Evolutionary conservation across 2,888 invertebrate species (phyloP), one percentile per base, ranked within the genome.

Genomic region (Aspidiotus destructor): DNA sequence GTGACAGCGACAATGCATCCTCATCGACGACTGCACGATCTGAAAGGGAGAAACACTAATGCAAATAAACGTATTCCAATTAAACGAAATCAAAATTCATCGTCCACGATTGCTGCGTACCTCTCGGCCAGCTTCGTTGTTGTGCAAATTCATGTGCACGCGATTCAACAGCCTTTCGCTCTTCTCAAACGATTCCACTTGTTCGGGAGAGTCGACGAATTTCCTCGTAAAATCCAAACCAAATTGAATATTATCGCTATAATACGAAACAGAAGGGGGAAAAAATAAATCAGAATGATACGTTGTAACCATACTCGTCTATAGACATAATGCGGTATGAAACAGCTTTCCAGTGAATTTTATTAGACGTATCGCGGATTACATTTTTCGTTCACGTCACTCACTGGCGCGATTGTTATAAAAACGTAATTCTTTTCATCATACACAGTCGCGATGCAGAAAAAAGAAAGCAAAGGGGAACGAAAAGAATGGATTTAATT

Each of bases 1-100:
- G 77, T 97, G 96, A 76, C 97, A 97, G 77, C 95, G 95, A 80
- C 96, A 97, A 60, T 87, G 84, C 70, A 89, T 85, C 77, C 89
- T 87, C 87, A 90, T 89, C 76, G 89, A 88, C 42, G 85, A 86
- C 7, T 87, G 84, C 17, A 92, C 85, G 57, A 87, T 87, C 92
- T 92, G 79, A 2, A 81, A 80, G 55, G 10, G 48, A 69, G 57
- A 48, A 64, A n/a, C n/a, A n/a, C n/a, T n/a, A n/a, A n/a, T n/a
- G n/a, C n/a, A 28, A 40, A 13, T 48, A 13, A n/a, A n/a, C 6
- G 48, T 28, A 28, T 28, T 28, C 28, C 28, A 28, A 28, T 28
- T 5, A 28, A 28, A 48, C n/a, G 10, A 48, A 48, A 48, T 48
- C 48, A n/a, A 48, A 48, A 48, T 13, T 44, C n/a, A 13, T 48